Base-by-base conservation (phyloP, 2,797 vertebrate genomes). In the Catostomus latipinnis region DNA sequence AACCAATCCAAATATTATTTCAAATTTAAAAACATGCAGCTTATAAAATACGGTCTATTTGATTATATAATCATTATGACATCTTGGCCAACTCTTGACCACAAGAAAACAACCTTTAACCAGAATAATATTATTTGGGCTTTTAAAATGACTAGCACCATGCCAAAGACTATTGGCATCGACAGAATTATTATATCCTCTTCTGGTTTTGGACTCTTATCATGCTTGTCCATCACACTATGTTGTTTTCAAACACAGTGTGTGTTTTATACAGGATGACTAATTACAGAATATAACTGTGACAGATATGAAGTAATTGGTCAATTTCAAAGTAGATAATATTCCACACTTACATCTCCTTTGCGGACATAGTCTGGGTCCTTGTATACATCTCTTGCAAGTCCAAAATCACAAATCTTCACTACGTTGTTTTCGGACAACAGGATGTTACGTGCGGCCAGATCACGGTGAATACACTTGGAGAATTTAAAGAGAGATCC, bases 401-500 rank as follows among this genome's bases (percentile, higher is more conserved):
- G 94, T 76, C 96, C 97, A 10, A 98, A 98, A 87, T 97, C 97
- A 70, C 96, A 98, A 87, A 97, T 98, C 93, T 98, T 98, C 69
- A 98, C 97, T 57, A 98, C 97, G 0, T 98, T 97, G 87, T 97
- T 97, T 91, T 98, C 96, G 7, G 94, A 96, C 18, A 98, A 93
- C 67, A 98, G 93, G 87, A 98, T 98, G 90, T 98, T 98, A 75
- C 96, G 92, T 22, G 96, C 96, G 52, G 96, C 97, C 91, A 98
- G 68, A 85, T 98, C 97, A 1, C 96, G 93, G 46, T 98, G 97
- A 85, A 98, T 98, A 89, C 96, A 98, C 97, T 98, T 81, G 81
- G 49, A 6, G 62, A 81, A 62, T 69, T 57, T 73, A 1, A 0
- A 70, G 67, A 75, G 81, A 74, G 85, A 72, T n/a, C 7, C 57